phyloP scores from a whole-genome alignment of 2,888 invertebrate species.

The Alloscopus bannaensis region DNA sequence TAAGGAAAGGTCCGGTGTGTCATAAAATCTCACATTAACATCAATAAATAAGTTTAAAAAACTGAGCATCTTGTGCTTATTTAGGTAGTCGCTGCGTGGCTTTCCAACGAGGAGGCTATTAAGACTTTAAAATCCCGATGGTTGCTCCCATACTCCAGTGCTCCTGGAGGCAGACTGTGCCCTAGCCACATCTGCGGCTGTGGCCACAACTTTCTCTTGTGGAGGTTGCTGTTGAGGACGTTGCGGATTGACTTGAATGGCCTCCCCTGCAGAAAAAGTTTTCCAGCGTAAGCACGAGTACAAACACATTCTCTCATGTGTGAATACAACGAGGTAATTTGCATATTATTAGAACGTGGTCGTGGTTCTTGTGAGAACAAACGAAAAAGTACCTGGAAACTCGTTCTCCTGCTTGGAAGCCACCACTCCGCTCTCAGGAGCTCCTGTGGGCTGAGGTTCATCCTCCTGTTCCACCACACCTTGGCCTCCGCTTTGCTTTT shows the following conservation, averaged over 20 bases:
- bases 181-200: conserved; percentile 30
- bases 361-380: background rate
- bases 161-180: conserved; percentile 11
- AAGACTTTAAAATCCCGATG: conserved; percentile 33
- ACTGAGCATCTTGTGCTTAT: too few species aligned
- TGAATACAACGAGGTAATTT: background rate
- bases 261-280: conserved; percentile 32
- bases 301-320: background rate
- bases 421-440: background rate
- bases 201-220: conserved; percentile 19
- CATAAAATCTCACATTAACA: background rate
- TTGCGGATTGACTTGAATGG: conserved; percentile 46
- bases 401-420: conserved; percentile 41
- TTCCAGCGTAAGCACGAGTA: background rate
- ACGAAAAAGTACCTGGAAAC: conserved; percentile 45
- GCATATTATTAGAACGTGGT: too few species aligned
- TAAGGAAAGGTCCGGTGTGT: background rate
- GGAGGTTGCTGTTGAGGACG: conserved; percentile 8
- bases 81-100: background rate
- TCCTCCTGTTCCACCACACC: background rate
- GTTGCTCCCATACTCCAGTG: conserved; percentile 38
- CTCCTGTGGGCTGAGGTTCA: background rate
- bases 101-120: too few species aligned
- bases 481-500: background rate
- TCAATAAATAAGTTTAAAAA: conserved; percentile 4